A percentile compares a stretch with the other conserved stretches of the same genome.
These are phyloP conservation scores for Micronycteris hirsuta DNA, from an alignment of 2,113 vertebrate species.

Conservation along the genomic window DNA sequence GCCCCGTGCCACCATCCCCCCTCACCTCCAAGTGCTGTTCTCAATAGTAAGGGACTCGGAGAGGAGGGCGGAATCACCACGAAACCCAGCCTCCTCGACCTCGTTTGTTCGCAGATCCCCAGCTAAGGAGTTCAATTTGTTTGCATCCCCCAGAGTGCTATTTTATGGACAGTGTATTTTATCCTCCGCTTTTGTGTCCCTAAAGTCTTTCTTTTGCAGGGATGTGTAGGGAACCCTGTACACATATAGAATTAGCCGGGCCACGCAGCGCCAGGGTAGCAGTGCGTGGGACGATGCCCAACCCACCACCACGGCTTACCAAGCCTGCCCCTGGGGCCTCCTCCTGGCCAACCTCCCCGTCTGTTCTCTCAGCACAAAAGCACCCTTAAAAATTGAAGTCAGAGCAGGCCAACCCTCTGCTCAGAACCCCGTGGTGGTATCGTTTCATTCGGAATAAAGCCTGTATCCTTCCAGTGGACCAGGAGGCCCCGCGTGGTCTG, in stretches of 20 bases:
- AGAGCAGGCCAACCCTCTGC: neutral
- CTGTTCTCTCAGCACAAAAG: neutral
- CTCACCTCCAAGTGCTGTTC: neutral
- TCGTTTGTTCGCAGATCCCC: neutral
- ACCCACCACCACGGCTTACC: neutral
- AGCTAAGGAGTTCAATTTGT: neutral
- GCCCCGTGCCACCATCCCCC: neutral
- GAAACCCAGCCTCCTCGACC: neutral
- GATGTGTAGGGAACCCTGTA: neutral
- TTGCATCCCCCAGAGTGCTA: neutral
- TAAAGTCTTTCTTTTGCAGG: neutral
- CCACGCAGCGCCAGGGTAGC: neutral
- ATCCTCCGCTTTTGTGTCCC: neutral
- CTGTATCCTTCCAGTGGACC: neutral
- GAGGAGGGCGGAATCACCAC: neutral
- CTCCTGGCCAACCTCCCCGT: neutral
- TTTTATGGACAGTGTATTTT: neutral
- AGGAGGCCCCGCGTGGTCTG: fast-evolving
- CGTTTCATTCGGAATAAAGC: neutral
- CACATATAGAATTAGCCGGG: neutral
- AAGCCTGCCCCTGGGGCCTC: neutral
- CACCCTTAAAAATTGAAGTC: neutral
- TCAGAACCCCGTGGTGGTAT: neutral
- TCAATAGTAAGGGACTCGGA: neutral
- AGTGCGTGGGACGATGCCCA: neutral